Evolutionary conservation across 2,888 invertebrate species (phyloP), one percentile per base, ranked within the genome.

Genomic region (Prenolepis imparis): DNA sequence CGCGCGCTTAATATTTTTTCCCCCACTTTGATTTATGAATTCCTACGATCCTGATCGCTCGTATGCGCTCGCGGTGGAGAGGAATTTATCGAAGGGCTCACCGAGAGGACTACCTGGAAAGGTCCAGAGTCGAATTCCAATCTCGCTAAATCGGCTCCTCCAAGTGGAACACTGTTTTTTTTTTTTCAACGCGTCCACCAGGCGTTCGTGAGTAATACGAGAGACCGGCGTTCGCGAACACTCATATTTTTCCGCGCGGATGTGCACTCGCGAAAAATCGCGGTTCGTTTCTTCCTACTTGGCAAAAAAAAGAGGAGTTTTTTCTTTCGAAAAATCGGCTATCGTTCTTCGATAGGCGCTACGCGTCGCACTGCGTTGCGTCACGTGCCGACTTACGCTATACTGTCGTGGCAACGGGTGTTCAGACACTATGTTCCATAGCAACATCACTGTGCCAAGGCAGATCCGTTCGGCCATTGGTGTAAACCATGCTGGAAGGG

Each of bases 361-460:
- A 48, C 70, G 72, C 59, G 70, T 74, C 77, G 85, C 86, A 72
- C 87, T 72, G 86, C 88, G 87, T 75, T 85, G 89, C 83, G 75
- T 82, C 72, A 83, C 87, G 75, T 83, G 84, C 87, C 81, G 18
- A 67, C 78, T 67, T 44, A 78, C 66, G 63, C 77, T 81, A 88
- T 90, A 89, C 90, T 88, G 89, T 90, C 92, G 88, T 90, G 88
- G 90, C 92, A 91, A 92, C 92, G 91, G 88, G 84, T 88, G 88
- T 90, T 88, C 86, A 88, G 89, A 87, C 88, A 92, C 92, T 92
- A 91, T 88, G 82, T 82, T 83, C 77, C 68, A 84, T 63, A 15
- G 72, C 70, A 63, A 72, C 81, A 66, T 88, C 87, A 78, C 88
- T 88, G 89, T 89, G 86, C 88, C 84, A 84, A 85, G 84, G 88